Evolutionary conservation across 2,888 invertebrate species (phyloP).

Genomic region (Drosophila stalkeri): DNA sequence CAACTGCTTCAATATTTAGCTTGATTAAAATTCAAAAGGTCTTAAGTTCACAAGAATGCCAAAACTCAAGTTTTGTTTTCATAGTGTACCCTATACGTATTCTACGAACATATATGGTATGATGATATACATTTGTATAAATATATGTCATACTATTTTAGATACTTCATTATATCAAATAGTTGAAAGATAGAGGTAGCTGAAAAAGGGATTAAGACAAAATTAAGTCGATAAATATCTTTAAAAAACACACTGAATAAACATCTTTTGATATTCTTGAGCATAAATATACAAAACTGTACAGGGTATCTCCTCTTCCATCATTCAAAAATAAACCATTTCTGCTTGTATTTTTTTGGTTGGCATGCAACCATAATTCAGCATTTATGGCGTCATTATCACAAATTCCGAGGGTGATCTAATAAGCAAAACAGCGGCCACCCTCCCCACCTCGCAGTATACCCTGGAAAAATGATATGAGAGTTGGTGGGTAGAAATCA

Average conservation of each 20-base stretch:
- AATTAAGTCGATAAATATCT: no score
- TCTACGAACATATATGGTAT: background rate
- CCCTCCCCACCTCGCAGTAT: background rate
- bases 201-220: no score
- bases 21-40: slow-evolving; percentile 80
- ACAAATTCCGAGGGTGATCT: slow-evolving; percentile 45
- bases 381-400: slow-evolving; percentile 65
- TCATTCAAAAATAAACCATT: background rate
- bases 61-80: slow-evolving; percentile 10
- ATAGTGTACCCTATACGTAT: background rate
- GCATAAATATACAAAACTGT: no score
- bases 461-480: background rate
- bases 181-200: no score
- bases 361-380: slow-evolving; percentile 64
- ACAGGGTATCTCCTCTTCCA: background rate
- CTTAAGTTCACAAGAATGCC: slow-evolving; percentile 44
- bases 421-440: slow-evolving; percentile 27
- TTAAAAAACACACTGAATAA: no score
- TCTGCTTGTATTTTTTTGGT: slow-evolving; percentile 3
- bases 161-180: background rate
- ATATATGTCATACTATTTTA: background rate
- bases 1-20: slow-evolving; percentile 70
- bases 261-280: no score
- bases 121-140: background rate
- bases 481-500: slow-evolving; percentile 39